Conservation (phyloP, 2,797 vertebrate genomes). For the Melanotaenia nigrans region DNA sequence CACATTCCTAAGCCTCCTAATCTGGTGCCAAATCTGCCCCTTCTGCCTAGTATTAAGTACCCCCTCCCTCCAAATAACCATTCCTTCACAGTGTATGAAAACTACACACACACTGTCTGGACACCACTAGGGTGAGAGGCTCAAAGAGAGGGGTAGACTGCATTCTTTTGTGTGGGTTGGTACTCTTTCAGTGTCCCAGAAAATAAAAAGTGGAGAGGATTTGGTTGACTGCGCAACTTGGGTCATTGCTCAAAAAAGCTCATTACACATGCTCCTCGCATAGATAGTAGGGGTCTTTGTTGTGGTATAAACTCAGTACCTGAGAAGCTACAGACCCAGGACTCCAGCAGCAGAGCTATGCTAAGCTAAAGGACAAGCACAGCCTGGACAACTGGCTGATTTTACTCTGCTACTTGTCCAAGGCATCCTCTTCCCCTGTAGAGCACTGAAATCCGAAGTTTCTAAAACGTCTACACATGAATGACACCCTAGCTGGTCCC, state of each 20-base stretch:
- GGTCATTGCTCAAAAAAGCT: slow-evolving; percentile 47
- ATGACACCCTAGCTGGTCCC: slow-evolving; percentile 57
- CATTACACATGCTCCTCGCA: slow-evolving; percentile 58
- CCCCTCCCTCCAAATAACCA: slow-evolving; percentile 53
- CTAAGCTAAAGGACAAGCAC: slow-evolving; percentile 23
- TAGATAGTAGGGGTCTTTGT: slow-evolving; percentile 45
- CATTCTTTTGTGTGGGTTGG: slow-evolving; percentile 68
- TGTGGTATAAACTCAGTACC: slow-evolving; percentile 41
- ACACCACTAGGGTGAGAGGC: slow-evolving; percentile 61
- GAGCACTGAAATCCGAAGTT: slow-evolving; percentile 32
- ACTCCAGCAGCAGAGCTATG: background rate
- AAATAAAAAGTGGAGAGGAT: slow-evolving; percentile 63
- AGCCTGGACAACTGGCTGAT: slow-evolving; percentile 2
- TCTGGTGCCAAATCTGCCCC: slow-evolving; percentile 64
- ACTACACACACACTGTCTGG: slow-evolving; percentile 48
- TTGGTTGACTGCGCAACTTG: slow-evolving; percentile 74
- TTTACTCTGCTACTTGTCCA: background rate
- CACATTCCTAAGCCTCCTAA: slow-evolving; percentile 66
- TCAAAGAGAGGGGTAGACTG: slow-evolving; percentile 53
- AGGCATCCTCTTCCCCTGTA: background rate
- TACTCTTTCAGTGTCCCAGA: slow-evolving; percentile 51
- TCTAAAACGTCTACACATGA: slow-evolving; percentile 58
- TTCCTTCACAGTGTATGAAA: slow-evolving; percentile 49
- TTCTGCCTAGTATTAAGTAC: slow-evolving; percentile 44
- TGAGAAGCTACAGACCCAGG: slow-evolving; percentile 20